These are phyloP conservation scores for Romanogobio albipinnatus DNA, from an alignment of 2,113 vertebrate genomes.

Conservation along the genomic window DNA sequence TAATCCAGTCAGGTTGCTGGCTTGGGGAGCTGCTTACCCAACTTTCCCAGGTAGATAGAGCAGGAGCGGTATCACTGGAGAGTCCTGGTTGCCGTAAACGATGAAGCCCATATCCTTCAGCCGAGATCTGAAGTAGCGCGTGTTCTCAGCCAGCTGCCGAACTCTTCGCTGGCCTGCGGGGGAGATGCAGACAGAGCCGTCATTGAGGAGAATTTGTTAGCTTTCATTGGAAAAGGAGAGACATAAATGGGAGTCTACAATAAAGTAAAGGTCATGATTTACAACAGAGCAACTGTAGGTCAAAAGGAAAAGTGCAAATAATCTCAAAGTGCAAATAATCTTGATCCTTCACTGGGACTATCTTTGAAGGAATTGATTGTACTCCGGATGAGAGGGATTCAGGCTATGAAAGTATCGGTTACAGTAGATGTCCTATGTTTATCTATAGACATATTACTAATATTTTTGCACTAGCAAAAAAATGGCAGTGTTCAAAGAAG, in stretches of 20 bases:
- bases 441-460: neutral
- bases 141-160: slow-evolving; percentile 84
- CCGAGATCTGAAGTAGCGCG: slow-evolving; percentile 81
- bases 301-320: slow-evolving; percentile 13
- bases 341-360: neutral
- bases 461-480: neutral
- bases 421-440: neutral
- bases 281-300: slow-evolving; percentile 35
- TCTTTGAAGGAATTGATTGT: neutral
- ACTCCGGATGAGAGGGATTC: neutral
- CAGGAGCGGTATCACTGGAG: slow-evolving; percentile 88
- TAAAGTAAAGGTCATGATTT: slow-evolving; percentile 42
- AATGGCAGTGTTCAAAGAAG: neutral
- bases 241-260: slow-evolving; percentile 39
- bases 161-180: slow-evolving; percentile 78
- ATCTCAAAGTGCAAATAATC: neutral
- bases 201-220: slow-evolving; percentile 36
- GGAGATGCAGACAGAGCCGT: slow-evolving; percentile 33
- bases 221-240: slow-evolving; percentile 39
- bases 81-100: slow-evolving; percentile 88
- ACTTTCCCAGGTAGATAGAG: slow-evolving; percentile 90
- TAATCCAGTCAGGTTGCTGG: neutral
- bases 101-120: slow-evolving; percentile 87
- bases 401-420: slow-evolving; percentile 3
- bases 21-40: slow-evolving; percentile 68